Base-by-base conservation (phyloP, 2,797 vertebrate species). In the Poeciliopsis gracilis region DNA sequence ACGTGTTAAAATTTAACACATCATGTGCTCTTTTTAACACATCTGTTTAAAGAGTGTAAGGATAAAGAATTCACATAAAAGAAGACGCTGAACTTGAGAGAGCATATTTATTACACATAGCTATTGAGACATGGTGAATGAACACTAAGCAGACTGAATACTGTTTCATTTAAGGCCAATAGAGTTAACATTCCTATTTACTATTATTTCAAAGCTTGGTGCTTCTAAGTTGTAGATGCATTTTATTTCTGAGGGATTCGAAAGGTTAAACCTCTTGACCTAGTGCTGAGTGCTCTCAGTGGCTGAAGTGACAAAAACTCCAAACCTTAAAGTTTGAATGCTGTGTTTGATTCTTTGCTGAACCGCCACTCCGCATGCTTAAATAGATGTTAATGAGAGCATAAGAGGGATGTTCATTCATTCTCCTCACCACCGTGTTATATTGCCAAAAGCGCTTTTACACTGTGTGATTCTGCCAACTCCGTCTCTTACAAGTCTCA, bases 191-290 rank as follows among this genome's bases (percentile, higher is more conserved):
- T 38, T 41, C 71, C 76, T 36, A 67, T 47, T 77, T 87, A 73
- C 86, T 91, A 85, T 84, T 49, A 75, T 92, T 92, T 90, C 87
- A 92, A 92, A 94, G 92, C 89, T 90, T 5, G 4, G 77, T 28
- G 80, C 47, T 79, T 86, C 79, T 87, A 70, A 76, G 79, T 80
- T 67, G 72, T 12, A 38, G 59, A 70, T 70, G 81, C 66, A 81
- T 76, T 86, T 88, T 84, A 87, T 88, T 91, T 86, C 72, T 41
- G 69, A 79, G 77, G 72, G 13, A 72, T 77, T 63, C 63, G 20
- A n/a, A 57, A 80, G 84, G 88, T 93, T 80, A 89, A 89, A 84
- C 88, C 82, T 92, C 86, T 43, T 84, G 85, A 92, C 87, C 83
- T 74, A 2, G n/a, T 75, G 57, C 55, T 92, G 82, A 89, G 63